phyloP scores from a whole-genome alignment of 2,888 invertebrate species.

The Malachius bipustulatus region DNA sequence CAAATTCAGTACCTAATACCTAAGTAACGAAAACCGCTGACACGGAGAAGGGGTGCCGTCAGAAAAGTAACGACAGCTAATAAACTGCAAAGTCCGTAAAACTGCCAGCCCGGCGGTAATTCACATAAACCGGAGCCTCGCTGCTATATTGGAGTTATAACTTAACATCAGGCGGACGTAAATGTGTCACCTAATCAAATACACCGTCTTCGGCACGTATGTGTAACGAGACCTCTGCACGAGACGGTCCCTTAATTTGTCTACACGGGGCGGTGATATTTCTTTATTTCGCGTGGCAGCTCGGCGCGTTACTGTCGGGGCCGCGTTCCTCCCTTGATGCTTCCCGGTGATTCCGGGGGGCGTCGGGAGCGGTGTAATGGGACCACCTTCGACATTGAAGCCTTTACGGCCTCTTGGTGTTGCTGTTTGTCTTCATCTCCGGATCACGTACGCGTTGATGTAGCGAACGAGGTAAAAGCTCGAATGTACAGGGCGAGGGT shows the following conservation, averaged over 20 bases:
- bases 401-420: constrained; percentile 30
- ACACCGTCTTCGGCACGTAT: constrained; percentile 27
- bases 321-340: no score
- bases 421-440: constrained; percentile 34
- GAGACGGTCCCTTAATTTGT: constrained; percentile 38
- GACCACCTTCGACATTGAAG: constrained; percentile 32
- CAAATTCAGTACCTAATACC: no score
- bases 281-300: constrained; percentile 38
- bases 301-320: no score
- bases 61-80: no score
- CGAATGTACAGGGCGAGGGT: no score
- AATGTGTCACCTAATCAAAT: constrained; percentile 37
- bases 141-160: constrained; percentile 31
- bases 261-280: constrained; percentile 35
- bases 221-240: constrained; percentile 24
- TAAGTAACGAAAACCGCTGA: no score
- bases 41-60: no score
- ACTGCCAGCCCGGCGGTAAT: no score
- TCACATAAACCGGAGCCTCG: background rate
- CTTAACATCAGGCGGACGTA: constrained; percentile 33
- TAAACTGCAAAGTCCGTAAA: no score
- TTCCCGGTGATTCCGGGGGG: constrained; percentile 30
- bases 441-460: no score
- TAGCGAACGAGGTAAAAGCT: no score
- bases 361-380: no score